phyloP scores from a whole-genome alignment of 2,888 invertebrate species.

The Cancer borealis region DNA sequence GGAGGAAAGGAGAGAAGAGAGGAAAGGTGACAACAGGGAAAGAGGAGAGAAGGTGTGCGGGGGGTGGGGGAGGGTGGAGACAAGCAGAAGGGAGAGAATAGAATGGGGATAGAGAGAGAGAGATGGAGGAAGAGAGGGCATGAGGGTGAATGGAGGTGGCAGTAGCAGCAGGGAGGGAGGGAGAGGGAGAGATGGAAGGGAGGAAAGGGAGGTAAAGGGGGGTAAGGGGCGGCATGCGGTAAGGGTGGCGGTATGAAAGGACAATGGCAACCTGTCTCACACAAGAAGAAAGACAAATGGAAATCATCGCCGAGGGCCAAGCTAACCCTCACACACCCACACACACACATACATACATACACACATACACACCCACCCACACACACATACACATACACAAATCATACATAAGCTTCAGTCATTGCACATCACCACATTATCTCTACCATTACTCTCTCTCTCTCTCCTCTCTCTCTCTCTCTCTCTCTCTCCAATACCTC shows the following conservation, averaged over 20 bases:
- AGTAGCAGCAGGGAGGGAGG: neutral
- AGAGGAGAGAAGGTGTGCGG: neutral
- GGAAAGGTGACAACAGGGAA: neutral
- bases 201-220: neutral
- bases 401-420: neutral
- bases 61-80: neutral
- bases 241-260: slow-evolving; percentile 63
- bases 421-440: neutral
- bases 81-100: neutral
- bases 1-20: neutral
- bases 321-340: slow-evolving; percentile 5
- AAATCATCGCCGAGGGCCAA: slow-evolving; percentile 67
- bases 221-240: slow-evolving; percentile 59
- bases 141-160: neutral
- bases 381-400: neutral
- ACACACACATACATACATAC: slow-evolving; percentile 18
- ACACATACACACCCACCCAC: neutral
- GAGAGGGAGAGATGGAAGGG: neutral
- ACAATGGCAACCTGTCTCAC: slow-evolving; percentile 63
- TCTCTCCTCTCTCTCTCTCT: slow-evolving; percentile 32
- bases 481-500: neutral
- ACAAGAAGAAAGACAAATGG: slow-evolving; percentile 72
- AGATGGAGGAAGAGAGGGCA: neutral
- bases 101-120: neutral
- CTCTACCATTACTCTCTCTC: neutral